Base-by-base conservation (phyloP, 2,888 invertebrate species). In the Dascillus cervinus region DNA sequence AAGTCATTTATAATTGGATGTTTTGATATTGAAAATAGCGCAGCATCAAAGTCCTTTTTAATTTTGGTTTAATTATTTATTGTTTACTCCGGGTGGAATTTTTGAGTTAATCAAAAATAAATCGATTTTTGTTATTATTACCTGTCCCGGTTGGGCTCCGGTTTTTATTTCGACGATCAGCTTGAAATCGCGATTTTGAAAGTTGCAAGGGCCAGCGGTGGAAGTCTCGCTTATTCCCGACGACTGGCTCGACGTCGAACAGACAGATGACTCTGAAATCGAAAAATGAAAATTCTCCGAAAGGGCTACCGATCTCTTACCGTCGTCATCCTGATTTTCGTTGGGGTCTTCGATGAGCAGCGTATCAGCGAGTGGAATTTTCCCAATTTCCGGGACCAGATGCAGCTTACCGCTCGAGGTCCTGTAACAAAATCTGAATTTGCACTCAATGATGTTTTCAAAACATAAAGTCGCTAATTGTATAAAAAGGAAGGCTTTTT, bases 381-480 rank as follows among this genome's bases (percentile, higher is more conserved):
- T 80, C 0, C 88, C 91, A 27, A 81, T 73, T 5, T 82, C 79
- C n/a, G 86, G 82, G 22, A 82, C 77, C 11, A 92, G 71, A 62
- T 89, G 90, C n/a, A 92, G 73, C 34, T 88, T 73, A 3, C 91
- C 91, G 33, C 82, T 88, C 1, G 86, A 76, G 1, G 85, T 81
- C 32, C 75, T 70, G 47, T 11, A 55, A 46, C 30, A 13, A 8
- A 22, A 22, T 6, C 13, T 24, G 8, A 22, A n/a, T n/a, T n/a
- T n/a, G n/a, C n/a, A n/a, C n/a, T n/a, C n/a, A n/a, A n/a, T 14
- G 22, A 17, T 26, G 9, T n/a, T 14, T 32, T 19, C 13, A 26
- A 1, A 29, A 29, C 9, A 25, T 20, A 17, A 13, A 12, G 17
- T 6, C 3, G 1, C 11, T 3, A 10, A n/a, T n/a, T n/a, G n/a